A percentile compares a stretch with the other conserved stretches of the same genome.
These are phyloP conservation scores for Campylomormyrus tamandua DNA, from an alignment of 2,113 vertebrate species.

Conservation along the genomic window DNA sequence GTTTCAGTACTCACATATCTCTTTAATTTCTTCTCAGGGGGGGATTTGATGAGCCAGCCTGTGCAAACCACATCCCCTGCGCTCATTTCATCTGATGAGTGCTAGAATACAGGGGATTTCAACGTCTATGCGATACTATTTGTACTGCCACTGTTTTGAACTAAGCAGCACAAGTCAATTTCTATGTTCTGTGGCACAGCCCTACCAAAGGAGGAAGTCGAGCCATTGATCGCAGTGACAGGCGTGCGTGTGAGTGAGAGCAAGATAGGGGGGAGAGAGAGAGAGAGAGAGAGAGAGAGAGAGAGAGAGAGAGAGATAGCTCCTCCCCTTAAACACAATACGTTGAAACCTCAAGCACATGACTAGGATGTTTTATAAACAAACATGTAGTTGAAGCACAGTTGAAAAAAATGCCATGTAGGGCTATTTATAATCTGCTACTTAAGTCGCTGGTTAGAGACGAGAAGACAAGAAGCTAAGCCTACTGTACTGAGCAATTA, in stretches of 20 bases:
- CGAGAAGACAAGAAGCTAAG: not conserved
- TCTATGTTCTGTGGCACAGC: slow-evolving; percentile 56
- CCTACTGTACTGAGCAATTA: not conserved
- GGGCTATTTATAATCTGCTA: slow-evolving; percentile 20
- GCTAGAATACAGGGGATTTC: slow-evolving; percentile 49
- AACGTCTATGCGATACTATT: slow-evolving; percentile 33
- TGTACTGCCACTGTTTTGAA: slow-evolving; percentile 47
- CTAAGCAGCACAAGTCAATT: slow-evolving; percentile 61
- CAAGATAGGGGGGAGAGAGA: slow-evolving; percentile 25
- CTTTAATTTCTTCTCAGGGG: slow-evolving; percentile 95
- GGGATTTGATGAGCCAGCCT: slow-evolving; percentile 97
- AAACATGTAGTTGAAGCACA: slow-evolving; percentile 19
- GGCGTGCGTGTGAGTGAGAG: slow-evolving; percentile 22
- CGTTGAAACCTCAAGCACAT: slow-evolving; percentile 45
- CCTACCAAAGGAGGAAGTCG: slow-evolving; percentile 74
- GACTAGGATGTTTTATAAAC: slow-evolving; percentile 44
- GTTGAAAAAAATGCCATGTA: slow-evolving; percentile 20
- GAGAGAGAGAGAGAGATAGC: slow-evolving; percentile 14
- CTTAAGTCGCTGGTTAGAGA: not conserved
- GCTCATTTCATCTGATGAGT: slow-evolving; percentile 73
- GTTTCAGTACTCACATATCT: slow-evolving; percentile 84
- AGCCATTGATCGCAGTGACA: slow-evolving; percentile 70
- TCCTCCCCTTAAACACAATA: slow-evolving; percentile 45
- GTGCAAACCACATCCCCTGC: slow-evolving; percentile 86
- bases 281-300: slow-evolving; percentile 26